Conservation (phyloP, 2,888 invertebrate species). For the Metallyticus violacea region DNA sequence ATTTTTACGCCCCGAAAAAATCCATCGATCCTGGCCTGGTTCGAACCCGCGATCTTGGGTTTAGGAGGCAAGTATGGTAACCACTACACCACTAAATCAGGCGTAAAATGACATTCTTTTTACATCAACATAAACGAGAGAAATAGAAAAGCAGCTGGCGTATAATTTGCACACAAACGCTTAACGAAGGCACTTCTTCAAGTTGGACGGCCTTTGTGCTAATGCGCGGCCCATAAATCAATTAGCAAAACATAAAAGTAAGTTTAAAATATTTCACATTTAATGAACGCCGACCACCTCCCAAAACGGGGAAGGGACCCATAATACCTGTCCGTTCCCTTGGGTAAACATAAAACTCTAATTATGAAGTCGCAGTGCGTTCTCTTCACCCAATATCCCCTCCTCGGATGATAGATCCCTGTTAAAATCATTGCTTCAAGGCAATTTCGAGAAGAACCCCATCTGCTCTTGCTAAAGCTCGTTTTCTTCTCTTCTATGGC, state of each 20-base stretch:
- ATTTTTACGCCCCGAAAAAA: too few relatives aligned
- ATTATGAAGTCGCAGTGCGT: neutral
- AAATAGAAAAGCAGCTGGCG: neutral
- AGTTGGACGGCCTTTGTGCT: too few relatives aligned
- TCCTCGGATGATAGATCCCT: neutral
- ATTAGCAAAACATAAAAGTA: neutral
- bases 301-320: neutral
- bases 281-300: too few relatives aligned
- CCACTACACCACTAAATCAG: too few relatives aligned
- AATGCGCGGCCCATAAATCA: neutral
- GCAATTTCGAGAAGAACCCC: neutral
- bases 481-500: too few relatives aligned
- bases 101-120: too few relatives aligned
- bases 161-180: neutral
- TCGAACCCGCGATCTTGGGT: too few relatives aligned
- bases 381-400: neutral
- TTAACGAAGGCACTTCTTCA: too few relatives aligned
- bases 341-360: neutral
- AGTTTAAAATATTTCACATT: neutral
- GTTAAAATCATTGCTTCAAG: neutral
- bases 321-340: neutral
- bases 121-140: too few relatives aligned
- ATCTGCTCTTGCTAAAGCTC: neutral
- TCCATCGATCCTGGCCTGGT: too few relatives aligned
- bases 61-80: too few relatives aligned